Conservation (phyloP, 2,797 vertebrate genomes). For the Smutsia temminckii region DNA sequence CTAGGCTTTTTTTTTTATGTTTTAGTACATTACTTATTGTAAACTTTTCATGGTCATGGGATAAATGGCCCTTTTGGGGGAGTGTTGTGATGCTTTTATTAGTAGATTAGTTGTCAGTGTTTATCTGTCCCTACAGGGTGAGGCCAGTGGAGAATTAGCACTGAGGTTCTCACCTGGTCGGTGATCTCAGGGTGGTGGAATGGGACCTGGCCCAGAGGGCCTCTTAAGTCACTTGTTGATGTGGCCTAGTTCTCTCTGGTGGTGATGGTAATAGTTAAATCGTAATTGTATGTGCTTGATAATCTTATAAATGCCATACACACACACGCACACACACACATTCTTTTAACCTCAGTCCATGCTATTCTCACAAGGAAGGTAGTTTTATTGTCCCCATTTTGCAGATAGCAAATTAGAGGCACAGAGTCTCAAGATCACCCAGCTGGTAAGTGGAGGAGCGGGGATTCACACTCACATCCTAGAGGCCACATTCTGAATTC, state of each 20-base stretch:
- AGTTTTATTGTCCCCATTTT: neutral
- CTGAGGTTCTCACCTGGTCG: neutral
- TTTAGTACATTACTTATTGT: neutral
- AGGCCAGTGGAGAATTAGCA: neutral
- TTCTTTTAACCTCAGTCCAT: no score
- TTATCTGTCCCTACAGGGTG: neutral
- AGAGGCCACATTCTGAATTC: neutral
- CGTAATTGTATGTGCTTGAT: neutral
- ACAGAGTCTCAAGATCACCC: neutral
- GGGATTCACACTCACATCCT: neutral
- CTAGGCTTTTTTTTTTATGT: neutral
- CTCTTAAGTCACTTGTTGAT: neutral
- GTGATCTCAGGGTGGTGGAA: neutral
- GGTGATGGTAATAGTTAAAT: neutral
- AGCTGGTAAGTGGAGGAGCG: neutral
- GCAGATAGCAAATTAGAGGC: neutral
- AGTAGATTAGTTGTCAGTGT: neutral
- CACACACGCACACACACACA: neutral
- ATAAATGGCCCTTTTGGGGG: neutral
- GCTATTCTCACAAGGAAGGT: neutral
- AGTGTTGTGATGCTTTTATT: neutral
- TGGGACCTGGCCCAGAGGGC: neutral
- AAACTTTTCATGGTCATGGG: neutral
- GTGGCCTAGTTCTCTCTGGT: neutral
- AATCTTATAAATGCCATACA: neutral